phyloP scores from a whole-genome alignment of 2,797 vertebrate genomes.

The Hypotaenidia philippensis region DNA sequence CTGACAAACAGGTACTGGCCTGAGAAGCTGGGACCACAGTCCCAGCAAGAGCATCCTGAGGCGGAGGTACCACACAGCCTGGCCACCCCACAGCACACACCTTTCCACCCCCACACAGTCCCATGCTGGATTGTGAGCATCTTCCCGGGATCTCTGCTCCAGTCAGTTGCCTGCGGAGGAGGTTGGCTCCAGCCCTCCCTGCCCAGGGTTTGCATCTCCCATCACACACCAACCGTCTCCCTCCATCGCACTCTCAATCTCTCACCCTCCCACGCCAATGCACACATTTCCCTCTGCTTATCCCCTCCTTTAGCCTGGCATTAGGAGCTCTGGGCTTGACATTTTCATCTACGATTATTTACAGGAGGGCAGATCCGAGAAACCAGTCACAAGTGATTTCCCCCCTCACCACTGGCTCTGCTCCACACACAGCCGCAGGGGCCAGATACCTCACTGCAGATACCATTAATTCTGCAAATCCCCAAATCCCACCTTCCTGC shows the following conservation, averaged over 20 bases:
- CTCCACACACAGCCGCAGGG: neutral
- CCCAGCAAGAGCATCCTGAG: neutral
- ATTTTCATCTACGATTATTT: conserved; percentile 72
- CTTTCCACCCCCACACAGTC: neutral
- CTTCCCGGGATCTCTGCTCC: neutral
- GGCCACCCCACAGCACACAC: neutral
- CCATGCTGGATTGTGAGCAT: rapidly evolving
- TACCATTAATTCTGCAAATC: conserved; percentile 55
- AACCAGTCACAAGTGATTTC: conserved; percentile 32
- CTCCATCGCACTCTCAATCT: neutral
- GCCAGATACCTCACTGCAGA: conserved; percentile 19
- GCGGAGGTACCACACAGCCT: rapidly evolving
- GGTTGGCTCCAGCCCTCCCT: neutral
- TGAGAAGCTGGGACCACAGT: rapidly evolving
- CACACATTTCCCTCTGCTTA: neutral
- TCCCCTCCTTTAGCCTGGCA: conserved; percentile 2
- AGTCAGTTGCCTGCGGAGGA: rapidly evolving
- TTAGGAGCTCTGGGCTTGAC: conserved; percentile 55
- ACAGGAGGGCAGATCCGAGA: conserved; percentile 8
- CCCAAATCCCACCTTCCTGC: neutral
- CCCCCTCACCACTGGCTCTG: neutral
- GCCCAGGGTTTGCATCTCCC: neutral
- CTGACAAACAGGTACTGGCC: rapidly evolving
- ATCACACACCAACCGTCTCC: rapidly evolving
- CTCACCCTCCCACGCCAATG: neutral